Evolutionary conservation across 2,113 vertebrate species (phyloP).

Genomic region (Egretta garzetta): DNA sequence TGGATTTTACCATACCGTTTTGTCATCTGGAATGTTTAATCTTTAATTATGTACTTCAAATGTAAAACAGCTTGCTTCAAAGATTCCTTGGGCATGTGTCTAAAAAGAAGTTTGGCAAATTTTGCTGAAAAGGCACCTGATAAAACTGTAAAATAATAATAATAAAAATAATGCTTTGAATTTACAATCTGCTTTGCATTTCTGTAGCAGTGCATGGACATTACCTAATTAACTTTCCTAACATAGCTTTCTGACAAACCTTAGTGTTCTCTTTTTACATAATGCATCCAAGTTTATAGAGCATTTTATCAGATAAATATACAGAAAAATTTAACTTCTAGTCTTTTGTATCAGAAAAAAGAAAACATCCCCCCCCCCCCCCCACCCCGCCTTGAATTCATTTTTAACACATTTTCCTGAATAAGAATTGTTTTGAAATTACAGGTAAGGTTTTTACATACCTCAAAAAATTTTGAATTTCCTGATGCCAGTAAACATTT

Average conservation of each 20-base stretch:
- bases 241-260: not conserved
- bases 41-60: slow-evolving; percentile 19
- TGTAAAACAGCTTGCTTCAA: not conserved
- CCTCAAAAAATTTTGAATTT: not conserved
- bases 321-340: not conserved
- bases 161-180: not conserved
- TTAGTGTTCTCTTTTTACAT: not conserved
- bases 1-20: not conserved
- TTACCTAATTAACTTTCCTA: not conserved
- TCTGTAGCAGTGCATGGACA: not conserved
- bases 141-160: not conserved
- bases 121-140: not conserved
- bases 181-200: not conserved
- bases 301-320: not conserved
- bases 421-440: not conserved
- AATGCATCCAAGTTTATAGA: not conserved
- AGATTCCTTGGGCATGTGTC: not conserved
- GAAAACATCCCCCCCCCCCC: not conserved
- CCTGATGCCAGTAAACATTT: not conserved
- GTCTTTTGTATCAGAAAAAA: not conserved
- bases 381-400: not conserved
- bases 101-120: not conserved
- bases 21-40: not conserved
- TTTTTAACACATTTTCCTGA: not conserved
- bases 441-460: not conserved